Percentiles rank a stretch among this genome's conserved stretches.
These are phyloP conservation scores for Mystacornis crossleyi DNA, from an alignment of 2,113 vertebrate genomes.

Conservation along the genomic window DNA sequence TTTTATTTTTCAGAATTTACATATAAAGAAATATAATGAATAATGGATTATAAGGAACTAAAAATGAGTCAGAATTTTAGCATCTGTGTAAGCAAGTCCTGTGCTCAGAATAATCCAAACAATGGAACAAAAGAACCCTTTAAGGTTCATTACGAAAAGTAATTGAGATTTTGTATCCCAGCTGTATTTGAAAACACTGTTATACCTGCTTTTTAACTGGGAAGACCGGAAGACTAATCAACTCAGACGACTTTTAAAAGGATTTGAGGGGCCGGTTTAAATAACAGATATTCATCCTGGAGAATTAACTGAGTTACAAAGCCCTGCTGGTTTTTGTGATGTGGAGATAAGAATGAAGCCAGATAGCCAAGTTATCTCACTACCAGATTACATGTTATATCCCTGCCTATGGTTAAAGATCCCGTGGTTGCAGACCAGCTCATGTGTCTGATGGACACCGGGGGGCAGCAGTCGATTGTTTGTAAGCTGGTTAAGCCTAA, in stretches of 20 bases:
- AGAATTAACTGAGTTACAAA: not conserved
- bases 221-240: not conserved
- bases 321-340: not conserved
- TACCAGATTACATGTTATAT: fast-evolving
- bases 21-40: not conserved
- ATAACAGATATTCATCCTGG: not conserved
- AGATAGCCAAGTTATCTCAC: fast-evolving
- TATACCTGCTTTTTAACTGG: not conserved
- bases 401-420: fast-evolving
- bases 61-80: not conserved
- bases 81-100: not conserved
- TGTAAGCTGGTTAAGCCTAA: fast-evolving
- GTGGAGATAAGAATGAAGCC: not conserved
- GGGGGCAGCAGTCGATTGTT: not conserved
- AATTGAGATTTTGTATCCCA: not conserved
- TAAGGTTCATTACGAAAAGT: not conserved
- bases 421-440: fast-evolving
- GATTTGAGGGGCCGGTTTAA: not conserved
- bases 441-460: not conserved
- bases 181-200: not conserved
- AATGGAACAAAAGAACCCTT: not conserved
- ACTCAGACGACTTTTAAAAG: not conserved
- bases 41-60: not conserved
- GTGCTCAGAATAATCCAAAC: not conserved
- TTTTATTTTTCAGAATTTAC: not conserved